A percentile compares a stretch with the other conserved stretches of the same genome.
phyloP scores from a whole-genome alignment of 2,113 vertebrate genomes.

The Gobius niger region DNA sequence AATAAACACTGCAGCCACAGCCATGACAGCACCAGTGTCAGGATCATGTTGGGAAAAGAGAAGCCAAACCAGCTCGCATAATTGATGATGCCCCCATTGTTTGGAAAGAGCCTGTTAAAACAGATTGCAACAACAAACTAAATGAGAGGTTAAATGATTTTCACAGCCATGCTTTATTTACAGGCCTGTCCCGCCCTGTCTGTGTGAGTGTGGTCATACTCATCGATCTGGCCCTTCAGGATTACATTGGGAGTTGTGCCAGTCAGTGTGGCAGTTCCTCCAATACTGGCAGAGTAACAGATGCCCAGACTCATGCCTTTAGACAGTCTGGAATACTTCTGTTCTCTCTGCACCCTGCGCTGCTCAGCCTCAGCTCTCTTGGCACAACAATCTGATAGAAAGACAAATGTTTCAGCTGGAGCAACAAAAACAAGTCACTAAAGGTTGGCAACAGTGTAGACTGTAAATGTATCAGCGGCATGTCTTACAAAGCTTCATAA shows the following conservation, averaged over 20 bases:
- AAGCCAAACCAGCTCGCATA: slow-evolving; percentile 93
- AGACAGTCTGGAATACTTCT: slow-evolving; percentile 64
- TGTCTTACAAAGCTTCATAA: background rate
- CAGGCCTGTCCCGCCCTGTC: background rate
- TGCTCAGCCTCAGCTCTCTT: slow-evolving; percentile 26
- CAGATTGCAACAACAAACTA: no score
- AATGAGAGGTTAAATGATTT: no score
- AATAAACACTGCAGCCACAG: slow-evolving; percentile 85
- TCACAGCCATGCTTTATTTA: no score
- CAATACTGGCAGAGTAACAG: slow-evolving; percentile 85
- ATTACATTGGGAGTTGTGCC: slow-evolving; percentile 86
- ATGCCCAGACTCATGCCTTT: slow-evolving; percentile 83
- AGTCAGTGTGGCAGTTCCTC: slow-evolving; percentile 85
- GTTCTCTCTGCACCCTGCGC: background rate
- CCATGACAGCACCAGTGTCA: slow-evolving; percentile 74
- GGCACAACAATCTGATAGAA: slow-evolving; percentile 4
- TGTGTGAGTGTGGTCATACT: slow-evolving; percentile 63
- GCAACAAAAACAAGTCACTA: background rate
- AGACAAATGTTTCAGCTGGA: background rate
- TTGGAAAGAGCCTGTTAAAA: slow-evolving; percentile 73
- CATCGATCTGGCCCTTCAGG: slow-evolving; percentile 82
- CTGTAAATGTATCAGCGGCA: background rate
- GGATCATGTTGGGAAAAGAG: slow-evolving; percentile 82
- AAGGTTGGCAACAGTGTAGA: background rate
- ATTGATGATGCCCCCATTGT: slow-evolving; percentile 80